Base-by-base conservation (phyloP, 2,113 vertebrate genomes). In the Nycticryphes semicollaris region DNA sequence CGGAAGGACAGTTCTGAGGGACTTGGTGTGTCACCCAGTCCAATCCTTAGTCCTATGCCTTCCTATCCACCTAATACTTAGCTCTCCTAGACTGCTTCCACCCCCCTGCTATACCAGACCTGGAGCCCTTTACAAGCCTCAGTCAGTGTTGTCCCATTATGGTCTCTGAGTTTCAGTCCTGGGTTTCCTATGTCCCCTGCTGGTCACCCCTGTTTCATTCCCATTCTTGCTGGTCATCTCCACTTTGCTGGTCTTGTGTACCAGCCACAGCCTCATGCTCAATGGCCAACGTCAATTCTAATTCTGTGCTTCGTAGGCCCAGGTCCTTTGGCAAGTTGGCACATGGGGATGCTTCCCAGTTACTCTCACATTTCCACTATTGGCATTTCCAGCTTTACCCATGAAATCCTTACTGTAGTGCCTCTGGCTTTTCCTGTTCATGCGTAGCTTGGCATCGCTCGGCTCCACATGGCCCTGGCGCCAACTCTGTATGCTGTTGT, bases 401-500 rank as follows among this genome's bases (percentile, higher is more conserved):
- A 5, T 0, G 6, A 25, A 76, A 81, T 80, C 84, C 98, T 98
- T 98, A 98, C 98, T 95, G 83, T 97, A 90, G 85, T 43, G 97
- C 84, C 94, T 94, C 76, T 97, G 97, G 27, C 96, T 98, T 48
- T 98, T 98, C 87, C 96, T 90, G 7, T 93, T 97, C 35, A 47
- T 64, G 41, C 91, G 62, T 4, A 80, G 92, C 80, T 96, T 98
- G 67, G 66, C 91, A 1, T 7, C 7, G 2, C 76, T 72, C 0
- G 90, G 90, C 93, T 96, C 97, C 35, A 43, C 11, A 3, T 93
- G 96, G 84, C 96, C 96, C 51, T 98, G 99, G 97, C 84, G 98
- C 96, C 94, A 97, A 97, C 94, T 98, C 98, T 98, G 98, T 90
- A 99, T 88, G 45, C 95, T 98, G 98, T 98, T 98, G 93, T 99